phyloP scores from a whole-genome alignment of 2,113 vertebrate genomes.

The Picathartes gymnocephalus region DNA sequence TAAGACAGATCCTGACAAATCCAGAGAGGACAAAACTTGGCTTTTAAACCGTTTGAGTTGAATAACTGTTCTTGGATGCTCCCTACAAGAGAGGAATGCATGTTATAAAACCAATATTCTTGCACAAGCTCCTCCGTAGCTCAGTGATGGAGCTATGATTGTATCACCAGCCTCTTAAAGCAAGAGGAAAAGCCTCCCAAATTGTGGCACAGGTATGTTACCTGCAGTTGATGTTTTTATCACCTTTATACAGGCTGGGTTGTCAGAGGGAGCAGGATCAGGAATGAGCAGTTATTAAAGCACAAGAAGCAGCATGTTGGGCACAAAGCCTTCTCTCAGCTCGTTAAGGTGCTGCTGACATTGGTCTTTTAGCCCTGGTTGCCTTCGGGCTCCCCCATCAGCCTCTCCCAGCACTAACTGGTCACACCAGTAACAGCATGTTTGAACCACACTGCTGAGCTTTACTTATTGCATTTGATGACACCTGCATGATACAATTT shows the following conservation, averaged over 20 bases:
- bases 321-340: not conserved
- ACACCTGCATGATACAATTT: not conserved
- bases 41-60: not conserved
- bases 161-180: not conserved
- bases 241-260: not conserved
- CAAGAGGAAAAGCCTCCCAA: not conserved
- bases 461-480: slow-evolving; percentile 24
- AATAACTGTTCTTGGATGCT: not conserved
- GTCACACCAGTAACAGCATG: slow-evolving; percentile 25
- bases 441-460: not conserved
- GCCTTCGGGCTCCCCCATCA: slow-evolving; percentile 7
- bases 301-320: slow-evolving; percentile 46
- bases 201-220: not conserved
- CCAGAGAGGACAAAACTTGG: not conserved
- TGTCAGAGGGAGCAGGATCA: not conserved
- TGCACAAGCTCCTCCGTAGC: not conserved
- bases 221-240: not conserved
- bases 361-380: not conserved
- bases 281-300: not conserved
- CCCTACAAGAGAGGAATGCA: not conserved
- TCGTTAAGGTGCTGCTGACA: not conserved
- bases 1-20: not conserved
- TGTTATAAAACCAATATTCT: not conserved
- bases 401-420: not conserved
- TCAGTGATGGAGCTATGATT: not conserved